Evolutionary conservation across 30 jellyfish, hydroid and myxozoan species (phyloP).

Genomic region (Pseudorhiza aurosa): DNA sequence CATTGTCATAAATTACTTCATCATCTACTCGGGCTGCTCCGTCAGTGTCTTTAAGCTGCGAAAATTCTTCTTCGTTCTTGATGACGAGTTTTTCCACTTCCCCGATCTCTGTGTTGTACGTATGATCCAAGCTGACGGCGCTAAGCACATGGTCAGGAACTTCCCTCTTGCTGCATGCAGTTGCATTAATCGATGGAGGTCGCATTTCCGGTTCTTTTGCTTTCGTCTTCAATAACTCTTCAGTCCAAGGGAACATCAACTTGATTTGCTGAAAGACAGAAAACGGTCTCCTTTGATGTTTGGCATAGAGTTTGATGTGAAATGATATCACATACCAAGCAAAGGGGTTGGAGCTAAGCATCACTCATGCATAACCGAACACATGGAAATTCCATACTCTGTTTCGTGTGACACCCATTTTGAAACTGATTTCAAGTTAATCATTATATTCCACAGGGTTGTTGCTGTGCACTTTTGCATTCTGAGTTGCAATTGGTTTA

Average conservation of each 20-base stretch:
- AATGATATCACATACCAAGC: too few relatives aligned
- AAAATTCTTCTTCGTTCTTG: background rate
- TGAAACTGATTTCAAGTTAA: too few relatives aligned
- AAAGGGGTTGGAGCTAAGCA: too few relatives aligned
- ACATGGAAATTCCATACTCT: too few relatives aligned
- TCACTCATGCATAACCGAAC: too few relatives aligned
- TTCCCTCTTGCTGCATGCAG: background rate
- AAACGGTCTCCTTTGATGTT: too few relatives aligned
- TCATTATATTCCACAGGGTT: too few relatives aligned
- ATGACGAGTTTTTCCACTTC: background rate
- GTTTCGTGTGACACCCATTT: too few relatives aligned
- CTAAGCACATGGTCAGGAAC: conserved; percentile 17
- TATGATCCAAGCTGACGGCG: conserved; percentile 21
- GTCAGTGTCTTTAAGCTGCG: background rate
- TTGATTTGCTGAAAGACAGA: conserved; percentile 4
- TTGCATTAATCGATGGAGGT: background rate
- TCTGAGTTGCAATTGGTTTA: too few relatives aligned
- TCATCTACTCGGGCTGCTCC: background rate
- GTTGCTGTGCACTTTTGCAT: too few relatives aligned
- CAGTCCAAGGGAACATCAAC: conserved; percentile 51
- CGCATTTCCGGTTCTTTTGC: background rate
- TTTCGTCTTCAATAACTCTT: background rate
- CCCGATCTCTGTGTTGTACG: conserved; percentile 5
- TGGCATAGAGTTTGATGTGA: too few relatives aligned
- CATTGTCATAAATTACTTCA: too few relatives aligned